Percentiles rank a stretch among this genome's conserved stretches.
Evolutionary conservation across 2,113 vertebrate genomes (phyloP).

Genomic region (Callospermophilus lateralis): DNA sequence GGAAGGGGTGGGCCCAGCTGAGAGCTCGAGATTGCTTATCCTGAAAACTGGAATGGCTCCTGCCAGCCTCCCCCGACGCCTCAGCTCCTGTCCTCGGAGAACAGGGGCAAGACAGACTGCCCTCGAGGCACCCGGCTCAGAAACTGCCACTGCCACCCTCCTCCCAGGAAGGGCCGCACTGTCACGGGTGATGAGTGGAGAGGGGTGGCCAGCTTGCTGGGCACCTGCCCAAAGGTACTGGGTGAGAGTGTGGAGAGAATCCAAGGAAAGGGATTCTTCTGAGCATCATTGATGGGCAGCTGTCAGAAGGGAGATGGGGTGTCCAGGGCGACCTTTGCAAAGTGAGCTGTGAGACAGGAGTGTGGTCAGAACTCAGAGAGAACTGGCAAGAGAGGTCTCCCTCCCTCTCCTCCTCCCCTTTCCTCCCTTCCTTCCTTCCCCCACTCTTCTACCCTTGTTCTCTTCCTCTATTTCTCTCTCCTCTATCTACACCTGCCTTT

Average conservation of each 20-base stretch:
- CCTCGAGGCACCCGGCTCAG: neutral
- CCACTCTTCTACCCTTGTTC: accelerated
- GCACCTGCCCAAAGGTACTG: neutral
- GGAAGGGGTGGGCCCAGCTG: neutral
- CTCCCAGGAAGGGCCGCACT: neutral
- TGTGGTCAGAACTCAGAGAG: neutral
- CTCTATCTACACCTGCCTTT: neutral
- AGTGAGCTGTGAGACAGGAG: neutral
- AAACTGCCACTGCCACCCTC: neutral
- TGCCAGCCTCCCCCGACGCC: neutral
- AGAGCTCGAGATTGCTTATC: neutral
- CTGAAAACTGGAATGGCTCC: neutral
- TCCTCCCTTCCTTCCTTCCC: accelerated
- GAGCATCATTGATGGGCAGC: neutral
- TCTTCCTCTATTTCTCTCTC: accelerated
- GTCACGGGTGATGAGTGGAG: neutral
- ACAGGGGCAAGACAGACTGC: neutral
- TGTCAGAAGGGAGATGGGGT: neutral
- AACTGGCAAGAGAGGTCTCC: neutral
- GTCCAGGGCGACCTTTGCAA: neutral
- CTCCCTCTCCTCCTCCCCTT: no score
- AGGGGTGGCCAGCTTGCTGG: neutral
- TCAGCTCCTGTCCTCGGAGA: neutral
- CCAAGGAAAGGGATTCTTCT: neutral
- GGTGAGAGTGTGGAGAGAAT: neutral